phyloP scores from a whole-genome alignment of 2,113 vertebrate species.

The Machaerirhynchus nigripectus region DNA sequence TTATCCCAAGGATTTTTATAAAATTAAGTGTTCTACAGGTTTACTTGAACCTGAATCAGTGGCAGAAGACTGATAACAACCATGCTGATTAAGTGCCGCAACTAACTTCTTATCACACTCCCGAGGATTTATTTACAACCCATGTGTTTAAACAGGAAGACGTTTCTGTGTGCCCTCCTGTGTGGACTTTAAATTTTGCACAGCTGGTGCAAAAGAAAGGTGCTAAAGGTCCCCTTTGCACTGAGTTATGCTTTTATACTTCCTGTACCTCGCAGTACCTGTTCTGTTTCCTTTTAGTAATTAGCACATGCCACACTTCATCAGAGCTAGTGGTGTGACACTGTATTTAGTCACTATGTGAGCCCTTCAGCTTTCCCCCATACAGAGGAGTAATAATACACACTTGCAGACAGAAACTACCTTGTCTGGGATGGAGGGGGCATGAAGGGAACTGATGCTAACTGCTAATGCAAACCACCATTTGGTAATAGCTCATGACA shows the following conservation, averaged over 20 bases:
- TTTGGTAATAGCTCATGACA: background rate
- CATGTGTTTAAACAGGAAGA: background rate
- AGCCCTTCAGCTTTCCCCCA: background rate
- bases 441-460: background rate
- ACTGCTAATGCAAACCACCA: background rate
- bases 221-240: background rate
- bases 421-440: background rate
- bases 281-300: background rate
- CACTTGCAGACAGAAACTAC: background rate
- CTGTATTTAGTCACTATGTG: background rate
- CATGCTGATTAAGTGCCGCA: background rate
- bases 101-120: background rate
- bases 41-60: background rate
- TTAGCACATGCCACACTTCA: background rate
- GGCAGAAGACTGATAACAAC: background rate
- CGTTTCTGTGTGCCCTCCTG: background rate
- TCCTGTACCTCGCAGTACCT: background rate
- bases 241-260: background rate
- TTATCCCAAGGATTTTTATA: background rate
- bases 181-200: background rate
- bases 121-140: background rate
- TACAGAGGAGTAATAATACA: background rate
- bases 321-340: background rate
- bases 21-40: background rate
- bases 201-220: background rate